A percentile compares a stretch with the other conserved stretches of the same genome.
Conservation (phyloP, 2,888 invertebrate species). For the Acrobeloides nanus region DNA sequence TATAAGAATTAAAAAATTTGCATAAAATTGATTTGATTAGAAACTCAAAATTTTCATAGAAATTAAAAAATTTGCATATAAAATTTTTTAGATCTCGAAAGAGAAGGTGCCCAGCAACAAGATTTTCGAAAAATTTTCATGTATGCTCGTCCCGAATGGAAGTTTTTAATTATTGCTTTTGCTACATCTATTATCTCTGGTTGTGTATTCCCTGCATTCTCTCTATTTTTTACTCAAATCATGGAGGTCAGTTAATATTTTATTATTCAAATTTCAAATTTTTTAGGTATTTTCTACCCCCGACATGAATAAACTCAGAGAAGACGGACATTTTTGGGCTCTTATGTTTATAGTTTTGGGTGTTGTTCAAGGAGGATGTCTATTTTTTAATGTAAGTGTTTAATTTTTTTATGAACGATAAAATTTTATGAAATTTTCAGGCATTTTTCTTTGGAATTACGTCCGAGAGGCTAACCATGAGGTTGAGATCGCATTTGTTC, state of each 20-base stretch:
- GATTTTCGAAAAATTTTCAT: conserved; percentile 51
- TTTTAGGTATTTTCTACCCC: conserved; percentile 56
- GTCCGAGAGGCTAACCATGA: conserved; percentile 54
- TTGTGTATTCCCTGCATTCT: conserved; percentile 57
- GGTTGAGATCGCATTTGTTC: conserved; percentile 55
- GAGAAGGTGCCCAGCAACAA: conserved; percentile 32
- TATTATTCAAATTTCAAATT: no score
- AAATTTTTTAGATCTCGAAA: conserved; percentile 38
- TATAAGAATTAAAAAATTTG: no score
- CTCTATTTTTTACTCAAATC: conserved; percentile 55
- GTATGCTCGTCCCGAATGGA: conserved; percentile 56
- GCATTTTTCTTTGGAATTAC: conserved; percentile 52
- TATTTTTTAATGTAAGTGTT: no score
- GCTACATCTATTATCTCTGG: conserved; percentile 55
- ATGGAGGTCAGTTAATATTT: no score
- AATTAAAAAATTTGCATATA: no score
- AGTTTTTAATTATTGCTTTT: conserved; percentile 53
- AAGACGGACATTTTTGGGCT: conserved; percentile 57
- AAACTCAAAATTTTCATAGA: no score
- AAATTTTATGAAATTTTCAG: no score
- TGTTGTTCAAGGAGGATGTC: conserved; percentile 40
- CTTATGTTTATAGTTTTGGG: conserved; percentile 55
- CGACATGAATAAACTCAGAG: conserved; percentile 50
- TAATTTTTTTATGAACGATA: no score
- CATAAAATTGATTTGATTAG: no score